A percentile compares a stretch with the other conserved stretches of the same genome.
phyloP scores from a whole-genome alignment of 35 echinoderm and acorn worm species.

The Ophioderma brevispina region DNA sequence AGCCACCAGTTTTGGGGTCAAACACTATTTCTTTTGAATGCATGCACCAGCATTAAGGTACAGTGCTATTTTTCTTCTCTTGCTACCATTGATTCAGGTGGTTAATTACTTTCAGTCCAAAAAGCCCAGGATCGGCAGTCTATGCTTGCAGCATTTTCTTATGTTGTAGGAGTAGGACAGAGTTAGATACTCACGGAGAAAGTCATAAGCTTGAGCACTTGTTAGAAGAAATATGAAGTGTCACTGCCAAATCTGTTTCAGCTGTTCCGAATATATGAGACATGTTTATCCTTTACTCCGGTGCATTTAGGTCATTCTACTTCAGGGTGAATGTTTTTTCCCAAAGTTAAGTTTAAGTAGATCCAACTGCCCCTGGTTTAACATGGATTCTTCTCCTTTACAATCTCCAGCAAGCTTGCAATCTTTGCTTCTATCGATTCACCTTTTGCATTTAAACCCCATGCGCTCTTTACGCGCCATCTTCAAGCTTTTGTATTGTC shows the following conservation, averaged over 20 bases:
- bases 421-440: no score
- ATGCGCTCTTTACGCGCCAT: no score
- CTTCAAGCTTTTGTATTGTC: no score
- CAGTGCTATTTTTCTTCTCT: constrained; percentile 38
- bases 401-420: no score
- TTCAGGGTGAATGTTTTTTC: no score
- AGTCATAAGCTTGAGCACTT: constrained; percentile 46
- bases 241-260: constrained; percentile 63
- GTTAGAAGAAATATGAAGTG: constrained; percentile 62
- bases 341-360: no score
- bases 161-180: constrained; percentile 61
- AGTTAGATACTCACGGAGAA: constrained; percentile 27
- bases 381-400: no score
- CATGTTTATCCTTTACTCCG: constrained; percentile 52
- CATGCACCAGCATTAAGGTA: constrained; percentile 67
- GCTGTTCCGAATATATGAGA: constrained; percentile 44
- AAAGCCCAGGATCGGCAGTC: constrained; percentile 62
- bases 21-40: constrained; percentile 55
- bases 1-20: constrained; percentile 54
- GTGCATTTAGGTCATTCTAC: constrained; percentile 69
- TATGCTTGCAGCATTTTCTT: constrained; percentile 44
- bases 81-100: constrained; percentile 28
- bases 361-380: no score
- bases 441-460: no score
- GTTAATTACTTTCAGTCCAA: constrained; percentile 49